A percentile compares a stretch with the other conserved stretches of the same genome.
phyloP scores from a whole-genome alignment of 2,797 vertebrate species.

The Clarias fuscus region DNA sequence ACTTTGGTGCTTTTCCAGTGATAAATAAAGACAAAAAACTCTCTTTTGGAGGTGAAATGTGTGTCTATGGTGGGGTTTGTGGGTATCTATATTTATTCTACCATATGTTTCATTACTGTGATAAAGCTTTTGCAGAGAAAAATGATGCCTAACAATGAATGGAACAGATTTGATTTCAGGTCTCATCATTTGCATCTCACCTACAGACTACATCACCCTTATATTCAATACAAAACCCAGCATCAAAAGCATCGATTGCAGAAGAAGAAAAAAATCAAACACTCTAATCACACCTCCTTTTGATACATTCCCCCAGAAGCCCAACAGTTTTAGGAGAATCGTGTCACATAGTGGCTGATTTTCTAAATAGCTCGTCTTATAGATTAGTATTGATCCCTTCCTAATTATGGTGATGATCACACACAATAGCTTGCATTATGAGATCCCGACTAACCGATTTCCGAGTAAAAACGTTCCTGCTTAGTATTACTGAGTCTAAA shows the following conservation, averaged over 20 bases:
- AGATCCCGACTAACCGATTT: slow-evolving; percentile 20
- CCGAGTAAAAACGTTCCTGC: slow-evolving; percentile 3
- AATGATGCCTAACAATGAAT: slow-evolving; percentile 24
- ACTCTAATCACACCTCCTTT: slow-evolving; percentile 41
- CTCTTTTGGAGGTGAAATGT: not conserved
- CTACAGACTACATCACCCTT: slow-evolving; percentile 45
- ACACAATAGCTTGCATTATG: slow-evolving; percentile 37
- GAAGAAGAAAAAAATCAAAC: slow-evolving; percentile 48
- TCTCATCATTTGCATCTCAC: slow-evolving; percentile 36
- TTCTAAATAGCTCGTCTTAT: slow-evolving; percentile 37
- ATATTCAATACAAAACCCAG: slow-evolving; percentile 28
- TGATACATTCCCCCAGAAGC: slow-evolving; percentile 15
- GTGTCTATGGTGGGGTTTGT: not conserved
- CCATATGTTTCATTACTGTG: not conserved
- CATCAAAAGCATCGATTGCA: slow-evolving; percentile 48
- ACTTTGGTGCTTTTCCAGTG: not conserved
- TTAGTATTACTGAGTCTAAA: not conserved
- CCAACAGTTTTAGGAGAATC: slow-evolving; percentile 30
- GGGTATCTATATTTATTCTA: not conserved
- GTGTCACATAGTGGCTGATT: slow-evolving; percentile 33
- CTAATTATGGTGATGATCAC: slow-evolving; percentile 33
- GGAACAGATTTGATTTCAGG: slow-evolving; percentile 35
- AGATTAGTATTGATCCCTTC: slow-evolving; percentile 31
- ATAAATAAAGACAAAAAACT: not conserved
- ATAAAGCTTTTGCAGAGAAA: slow-evolving; percentile 17